These are phyloP conservation scores for Machimus atricapillus DNA, from an alignment of 2,888 invertebrate species.

Conservation along the genomic window DNA sequence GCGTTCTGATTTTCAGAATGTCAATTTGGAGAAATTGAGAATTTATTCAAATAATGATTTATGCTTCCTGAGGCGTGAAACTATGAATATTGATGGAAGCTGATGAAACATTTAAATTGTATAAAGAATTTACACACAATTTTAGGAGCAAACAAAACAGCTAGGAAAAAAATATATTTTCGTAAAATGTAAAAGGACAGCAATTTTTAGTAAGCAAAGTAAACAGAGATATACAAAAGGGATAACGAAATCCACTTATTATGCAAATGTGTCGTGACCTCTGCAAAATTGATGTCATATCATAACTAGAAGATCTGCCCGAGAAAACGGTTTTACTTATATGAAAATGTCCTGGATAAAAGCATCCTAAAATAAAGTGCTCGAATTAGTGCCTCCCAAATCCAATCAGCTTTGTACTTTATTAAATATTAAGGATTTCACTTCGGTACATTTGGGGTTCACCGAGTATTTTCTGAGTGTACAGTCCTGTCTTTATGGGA, in stretches of 20 bases:
- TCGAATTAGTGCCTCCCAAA: background rate
- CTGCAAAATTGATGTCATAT: background rate
- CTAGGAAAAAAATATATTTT: background rate
- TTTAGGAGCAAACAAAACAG: background rate
- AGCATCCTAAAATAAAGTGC: background rate
- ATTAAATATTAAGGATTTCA: background rate
- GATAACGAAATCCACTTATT: background rate
- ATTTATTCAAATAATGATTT: background rate
- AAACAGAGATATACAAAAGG: background rate
- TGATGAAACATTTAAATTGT: background rate
- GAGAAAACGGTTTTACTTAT: background rate
- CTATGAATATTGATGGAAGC: background rate
- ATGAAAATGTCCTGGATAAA: background rate
- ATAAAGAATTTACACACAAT: background rate
- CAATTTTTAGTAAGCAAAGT: background rate
- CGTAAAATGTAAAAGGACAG: background rate
- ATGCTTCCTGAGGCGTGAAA: background rate
- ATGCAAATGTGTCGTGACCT: background rate
- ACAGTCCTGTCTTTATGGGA: background rate
- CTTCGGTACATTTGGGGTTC: background rate
- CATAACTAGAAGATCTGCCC: background rate
- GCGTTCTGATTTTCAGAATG: background rate
- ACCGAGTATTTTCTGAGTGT: background rate
- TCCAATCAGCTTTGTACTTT: background rate
- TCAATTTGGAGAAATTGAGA: background rate